Evolutionary conservation across 2,888 invertebrate species (phyloP), one percentile per base, ranked within the genome.

Genomic region (Volucella inanis): DNA sequence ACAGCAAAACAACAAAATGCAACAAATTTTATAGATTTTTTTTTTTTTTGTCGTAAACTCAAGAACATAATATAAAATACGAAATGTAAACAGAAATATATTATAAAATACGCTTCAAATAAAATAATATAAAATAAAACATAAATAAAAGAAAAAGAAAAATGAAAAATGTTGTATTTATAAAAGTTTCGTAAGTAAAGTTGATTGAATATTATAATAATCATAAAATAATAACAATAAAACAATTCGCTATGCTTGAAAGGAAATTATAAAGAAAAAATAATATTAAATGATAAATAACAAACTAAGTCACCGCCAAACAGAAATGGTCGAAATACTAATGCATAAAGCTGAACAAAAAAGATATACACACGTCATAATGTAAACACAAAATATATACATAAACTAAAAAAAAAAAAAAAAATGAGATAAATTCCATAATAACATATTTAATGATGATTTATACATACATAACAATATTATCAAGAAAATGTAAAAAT

Each of bases 41-140:
- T 67, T 76, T 78, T 78, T 74, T 78, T 78, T 57, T n/a, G n/a
- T n/a, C 72, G 22, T 50, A 62, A 45, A 72, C 47, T 54, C 59
- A 52, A 59, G 31, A 59, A 54, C 61, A 65, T 38, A 52, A 61
- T 43, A 8, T 54, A 64, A 41, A 65, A 65, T 15, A 52, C 50
- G 54, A 65, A 45, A 72, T 41, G 68, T 43, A 61, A 65, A 68
- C 22, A 68, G 6, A 78, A 50, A 71, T 59, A 82, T 71, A 72
- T 72, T 65, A 72, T 52, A 80, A 77, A 80, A 76, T 77, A 76
- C 80, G 84, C 84, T 85, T 85, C 80, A 67, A 47, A 84, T 71
- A 79, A 80, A 72, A 31, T 31, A 31, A 31, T 6, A 31, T 31
- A 31, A 31, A 50, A 52, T 22, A 52, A 78, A 64, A 82, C 39